Base-by-base conservation (phyloP, 2,113 vertebrate genomes). In the Xiphophorus couchianus region DNA sequence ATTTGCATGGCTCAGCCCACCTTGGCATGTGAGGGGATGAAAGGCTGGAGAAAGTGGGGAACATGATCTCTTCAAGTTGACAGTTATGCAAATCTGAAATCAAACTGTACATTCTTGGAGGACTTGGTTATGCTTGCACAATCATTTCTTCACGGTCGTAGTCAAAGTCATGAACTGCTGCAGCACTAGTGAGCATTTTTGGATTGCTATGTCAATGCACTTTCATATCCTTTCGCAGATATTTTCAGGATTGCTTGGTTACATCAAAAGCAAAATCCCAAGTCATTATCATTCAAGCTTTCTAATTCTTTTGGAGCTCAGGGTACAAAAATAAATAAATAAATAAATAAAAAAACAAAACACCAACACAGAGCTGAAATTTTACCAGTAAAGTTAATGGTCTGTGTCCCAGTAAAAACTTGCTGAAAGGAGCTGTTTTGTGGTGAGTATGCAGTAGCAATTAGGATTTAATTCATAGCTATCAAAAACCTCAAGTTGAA, bases 21-120 rank as follows among this genome's bases (percentile, higher is more conserved):
- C 14, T 44, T 86, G 78, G 78, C 77, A 83, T 44, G 29, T 29
- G 39, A 86, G 48, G 12, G 67, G 48, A 69, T 62, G 37, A 19
- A 71, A 78, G 66, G 66, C 78, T 30, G 29, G 48, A 37, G 48
- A 79, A 35, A 61, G 62, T 31, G 62, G 30, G 76, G 19, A 74
- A 73, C 12, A 61, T 79, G 63, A 86, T 86, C 73, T 80, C 69
- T 65, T 84, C 62, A 86, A 81, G 25, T 64, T 79, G 86, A 89
- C 91, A 88, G 92, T 93, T 92, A 92, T 92, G 91, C 92, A 93
- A 93, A 93, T 92, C 71, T 81, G 37, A 54, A 60, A 74, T 79
- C 65, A 6, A 77, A 76, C 66, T 19, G 28, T 48, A 13, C 48
- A 71, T n/a, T 31, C 65, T 27, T 58, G 66, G 29, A 61, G 37